phyloP scores from a whole-genome alignment of 2,797 vertebrate species.

The Perodicticus potto region DNA sequence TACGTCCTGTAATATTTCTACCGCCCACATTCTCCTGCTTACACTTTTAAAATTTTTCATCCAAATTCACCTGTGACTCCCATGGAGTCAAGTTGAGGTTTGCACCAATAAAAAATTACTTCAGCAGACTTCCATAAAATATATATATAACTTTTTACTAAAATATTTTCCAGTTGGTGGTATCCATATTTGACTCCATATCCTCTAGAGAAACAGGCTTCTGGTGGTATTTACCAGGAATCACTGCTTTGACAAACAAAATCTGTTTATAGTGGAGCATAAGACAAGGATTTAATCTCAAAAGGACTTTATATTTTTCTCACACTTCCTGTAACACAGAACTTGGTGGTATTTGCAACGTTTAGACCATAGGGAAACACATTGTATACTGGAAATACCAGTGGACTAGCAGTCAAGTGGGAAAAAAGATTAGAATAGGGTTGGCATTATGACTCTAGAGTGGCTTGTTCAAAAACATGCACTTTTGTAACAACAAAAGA shows the following conservation, averaged over 20 bases:
- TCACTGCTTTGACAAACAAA: slow-evolving; percentile 21
- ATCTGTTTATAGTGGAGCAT: not conserved
- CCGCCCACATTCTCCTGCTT: not conserved
- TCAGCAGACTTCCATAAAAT: not conserved
- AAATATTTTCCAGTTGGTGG: not conserved
- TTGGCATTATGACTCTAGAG: not conserved
- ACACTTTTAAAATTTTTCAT: not conserved
- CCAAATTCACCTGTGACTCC: not conserved
- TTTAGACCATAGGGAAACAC: slow-evolving; percentile 15
- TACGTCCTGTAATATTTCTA: not conserved
- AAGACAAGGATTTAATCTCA: not conserved
- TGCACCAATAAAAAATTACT: not conserved
- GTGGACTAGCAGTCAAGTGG: not conserved
- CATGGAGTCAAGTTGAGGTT: not conserved
- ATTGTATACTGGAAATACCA: not conserved
- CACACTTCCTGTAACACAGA: slow-evolving; percentile 7
- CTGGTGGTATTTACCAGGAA: not conserved
- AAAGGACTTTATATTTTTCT: slow-evolving; percentile 22
- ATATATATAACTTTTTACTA: not conserved
- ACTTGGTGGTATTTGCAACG: slow-evolving; percentile 27
- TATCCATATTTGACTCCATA: not conserved
- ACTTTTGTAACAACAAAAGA: not conserved
- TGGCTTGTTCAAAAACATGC: not conserved
- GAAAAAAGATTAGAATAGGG: not conserved
- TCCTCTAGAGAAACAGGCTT: not conserved